A percentile compares a stretch with the other conserved stretches of the same genome.
phyloP scores from a whole-genome alignment of 2,797 vertebrate species.

The Caiman crocodilus region DNA sequence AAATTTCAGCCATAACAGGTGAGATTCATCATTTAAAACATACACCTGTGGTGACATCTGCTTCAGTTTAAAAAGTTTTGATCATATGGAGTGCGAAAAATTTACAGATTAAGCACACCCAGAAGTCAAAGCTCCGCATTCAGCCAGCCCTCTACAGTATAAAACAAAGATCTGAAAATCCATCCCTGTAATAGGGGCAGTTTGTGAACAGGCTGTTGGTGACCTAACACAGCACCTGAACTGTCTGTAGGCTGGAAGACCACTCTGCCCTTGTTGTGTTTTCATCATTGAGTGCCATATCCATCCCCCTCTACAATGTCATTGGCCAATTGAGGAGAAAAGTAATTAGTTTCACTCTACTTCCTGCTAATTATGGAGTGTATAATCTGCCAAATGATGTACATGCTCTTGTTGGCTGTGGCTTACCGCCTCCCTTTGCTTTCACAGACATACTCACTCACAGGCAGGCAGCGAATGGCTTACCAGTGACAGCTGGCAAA shows the following conservation, averaged over 20 bases:
- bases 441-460: slow-evolving; percentile 48
- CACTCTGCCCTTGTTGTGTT: fast-evolving
- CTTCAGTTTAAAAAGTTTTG: background rate
- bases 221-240: background rate
- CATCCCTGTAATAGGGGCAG: background rate
- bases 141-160: background rate
- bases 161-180: background rate
- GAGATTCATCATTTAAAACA: background rate
- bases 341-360: slow-evolving; percentile 80
- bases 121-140: background rate
- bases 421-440: slow-evolving; percentile 76
- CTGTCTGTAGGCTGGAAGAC: background rate
- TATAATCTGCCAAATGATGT: slow-evolving; percentile 78
- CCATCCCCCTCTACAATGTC: slow-evolving; percentile 49
- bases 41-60: fast-evolving
- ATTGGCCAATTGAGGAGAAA: slow-evolving; percentile 71
- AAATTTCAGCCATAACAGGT: background rate
- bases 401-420: slow-evolving; percentile 71
- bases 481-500: slow-evolving; percentile 91
- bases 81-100: too few species aligned
- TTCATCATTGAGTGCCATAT: slow-evolving; percentile 24
- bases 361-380: slow-evolving; percentile 79
- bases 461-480: slow-evolving; percentile 80
- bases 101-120: background rate
- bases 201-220: background rate